A percentile compares a stretch with the other conserved stretches of the same genome.
phyloP scores from a whole-genome alignment of 2,113 vertebrate species.

The Perca schrenkii region DNA sequence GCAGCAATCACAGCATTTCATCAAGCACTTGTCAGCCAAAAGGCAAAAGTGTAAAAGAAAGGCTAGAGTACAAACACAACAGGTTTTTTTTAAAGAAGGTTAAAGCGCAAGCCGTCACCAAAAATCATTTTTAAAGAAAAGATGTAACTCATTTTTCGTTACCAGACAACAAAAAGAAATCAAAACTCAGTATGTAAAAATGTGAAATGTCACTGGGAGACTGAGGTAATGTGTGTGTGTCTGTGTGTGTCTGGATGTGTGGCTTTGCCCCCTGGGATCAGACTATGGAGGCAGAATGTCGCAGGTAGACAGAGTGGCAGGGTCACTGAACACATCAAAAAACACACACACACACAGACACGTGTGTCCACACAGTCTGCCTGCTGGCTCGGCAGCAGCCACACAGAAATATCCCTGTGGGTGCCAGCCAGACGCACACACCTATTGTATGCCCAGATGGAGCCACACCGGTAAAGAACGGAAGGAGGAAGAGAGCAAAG shows the following conservation, averaged over 20 bases:
- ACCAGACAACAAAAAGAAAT: constrained; percentile 30
- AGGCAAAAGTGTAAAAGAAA: constrained; percentile 33
- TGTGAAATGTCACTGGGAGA: constrained; percentile 70
- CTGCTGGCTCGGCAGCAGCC: constrained; percentile 42
- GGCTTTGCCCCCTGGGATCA: constrained; percentile 59
- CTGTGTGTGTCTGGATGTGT: constrained; percentile 37
- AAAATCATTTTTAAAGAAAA: neutral
- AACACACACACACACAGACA: neutral
- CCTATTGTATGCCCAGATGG: constrained; percentile 44
- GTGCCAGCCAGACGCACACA: constrained; percentile 36
- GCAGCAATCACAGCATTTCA: constrained; percentile 49
- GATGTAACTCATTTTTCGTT: constrained; percentile 13
- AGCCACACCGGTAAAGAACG: constrained; percentile 33
- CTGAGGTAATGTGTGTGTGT: constrained; percentile 47
- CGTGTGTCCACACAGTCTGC: constrained; percentile 9
- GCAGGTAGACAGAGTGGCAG: constrained; percentile 72
- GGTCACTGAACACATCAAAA: constrained; percentile 78
- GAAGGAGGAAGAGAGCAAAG: constrained; percentile 17
- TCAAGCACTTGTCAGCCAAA: constrained; percentile 25
- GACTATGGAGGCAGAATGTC: constrained; percentile 69
- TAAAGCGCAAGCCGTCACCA: neutral
- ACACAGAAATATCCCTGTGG: constrained; percentile 51
- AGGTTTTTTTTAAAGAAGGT: constrained; percentile 12
- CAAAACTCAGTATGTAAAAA: constrained; percentile 56
- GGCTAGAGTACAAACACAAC: constrained; percentile 17